Base-by-base conservation (phyloP, 2,888 invertebrate genomes). In the Timema podura region DNA sequence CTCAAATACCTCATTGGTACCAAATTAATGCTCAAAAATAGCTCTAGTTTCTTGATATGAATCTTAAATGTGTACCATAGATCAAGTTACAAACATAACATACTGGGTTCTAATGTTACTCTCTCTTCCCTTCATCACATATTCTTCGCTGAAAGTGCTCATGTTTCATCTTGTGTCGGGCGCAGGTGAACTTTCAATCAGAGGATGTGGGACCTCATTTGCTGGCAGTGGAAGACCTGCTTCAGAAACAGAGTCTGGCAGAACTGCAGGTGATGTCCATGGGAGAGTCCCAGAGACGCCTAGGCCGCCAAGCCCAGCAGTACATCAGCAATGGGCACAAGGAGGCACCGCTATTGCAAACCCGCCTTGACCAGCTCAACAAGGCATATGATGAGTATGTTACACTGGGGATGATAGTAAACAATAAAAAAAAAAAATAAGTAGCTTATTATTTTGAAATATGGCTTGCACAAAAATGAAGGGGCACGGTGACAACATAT, bases 141-240 rank as follows among this genome's bases (percentile, higher is more conserved):
- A 30, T 30, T 30, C 30, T 3, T 30, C 30, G 1, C 30, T 30
- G 30, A 30, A 30, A 30, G 30, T 30, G 30, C 30, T 30, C 30
- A 30, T 30, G 30, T 30, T 30, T 1, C 30, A 30, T 30, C 2
- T 30, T 30, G 30, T 30, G 44, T 2, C 9, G 30, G 30, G 61
- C 6, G 47, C n/a, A 73, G 64, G 71, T 67, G 15, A 73, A 68
- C 51, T 73, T 73, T 67, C 87, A 88, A 72, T 93, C 95, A 0
- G 91, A 89, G 68, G 97, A 97, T 79, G 92, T 93, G 5, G 98
- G 97, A 0, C 92, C 95, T 0, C 98, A 99, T 84, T 83, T 98
- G 67, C 85, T 96, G 73, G 98, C 94, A 51, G 97, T 96, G 9
- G 98, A 98, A 80, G 96, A 98, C 74, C 84, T 97, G 59, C 83